These are phyloP conservation scores for Podocnemis expansa DNA, from an alignment of 2,113 vertebrate genomes.

Conservation along the genomic window DNA sequence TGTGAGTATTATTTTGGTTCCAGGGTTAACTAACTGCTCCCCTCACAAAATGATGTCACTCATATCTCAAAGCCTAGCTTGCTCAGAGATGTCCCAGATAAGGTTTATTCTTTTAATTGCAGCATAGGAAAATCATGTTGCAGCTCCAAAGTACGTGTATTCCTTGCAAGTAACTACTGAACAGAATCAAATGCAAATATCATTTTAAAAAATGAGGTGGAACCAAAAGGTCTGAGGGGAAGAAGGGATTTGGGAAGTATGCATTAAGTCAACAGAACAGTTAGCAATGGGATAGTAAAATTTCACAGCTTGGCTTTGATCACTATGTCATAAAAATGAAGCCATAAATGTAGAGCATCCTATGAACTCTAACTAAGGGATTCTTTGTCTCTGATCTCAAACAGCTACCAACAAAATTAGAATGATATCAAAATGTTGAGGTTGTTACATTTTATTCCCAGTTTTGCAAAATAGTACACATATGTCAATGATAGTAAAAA, in stretches of 20 bases:
- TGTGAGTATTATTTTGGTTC: background rate
- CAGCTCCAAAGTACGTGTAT: slow-evolving; percentile 34
- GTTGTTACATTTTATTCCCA: slow-evolving; percentile 65
- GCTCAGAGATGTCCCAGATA: slow-evolving; percentile 32
- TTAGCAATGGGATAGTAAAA: slow-evolving; percentile 82
- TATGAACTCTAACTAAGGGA: slow-evolving; percentile 80
- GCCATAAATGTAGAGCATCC: slow-evolving; percentile 76
- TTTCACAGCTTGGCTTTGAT: slow-evolving; percentile 84
- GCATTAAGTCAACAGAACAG: slow-evolving; percentile 80
- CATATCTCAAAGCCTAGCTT: background rate
- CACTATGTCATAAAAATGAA: slow-evolving; percentile 81
- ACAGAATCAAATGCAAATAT: slow-evolving; percentile 72
- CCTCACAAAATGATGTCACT: slow-evolving; percentile 1
- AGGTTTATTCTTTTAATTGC: slow-evolving; percentile 71
- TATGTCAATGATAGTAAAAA: background rate
- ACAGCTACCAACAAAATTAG: slow-evolving; percentile 74
- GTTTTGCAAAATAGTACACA: slow-evolving; percentile 19
- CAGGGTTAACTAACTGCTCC: slow-evolving; percentile 39
- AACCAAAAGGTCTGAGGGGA: slow-evolving; percentile 76
- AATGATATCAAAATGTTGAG: slow-evolving; percentile 67
- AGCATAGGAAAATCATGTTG: slow-evolving; percentile 62
- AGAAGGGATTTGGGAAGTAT: slow-evolving; percentile 82
- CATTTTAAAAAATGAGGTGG: slow-evolving; percentile 63
- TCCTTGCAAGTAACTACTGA: slow-evolving; percentile 43
- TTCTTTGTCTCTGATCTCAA: slow-evolving; percentile 84